These are phyloP conservation scores for Amniataba percoides DNA, from an alignment of 2,797 vertebrate genomes.

Conservation along the genomic window DNA sequence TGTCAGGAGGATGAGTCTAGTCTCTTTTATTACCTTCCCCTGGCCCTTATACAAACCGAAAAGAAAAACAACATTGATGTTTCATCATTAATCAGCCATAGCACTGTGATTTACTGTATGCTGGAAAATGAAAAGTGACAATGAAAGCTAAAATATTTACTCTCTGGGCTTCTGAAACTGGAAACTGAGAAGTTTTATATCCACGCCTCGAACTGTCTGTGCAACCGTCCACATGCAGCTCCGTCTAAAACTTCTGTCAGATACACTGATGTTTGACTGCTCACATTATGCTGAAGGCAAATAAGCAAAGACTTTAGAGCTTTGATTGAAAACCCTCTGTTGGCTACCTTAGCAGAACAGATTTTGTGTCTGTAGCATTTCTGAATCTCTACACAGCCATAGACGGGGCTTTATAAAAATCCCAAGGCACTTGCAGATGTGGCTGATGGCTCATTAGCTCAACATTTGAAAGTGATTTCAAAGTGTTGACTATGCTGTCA, in stretches of 20 bases:
- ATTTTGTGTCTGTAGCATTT: conserved; percentile 57
- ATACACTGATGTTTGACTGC: conserved; percentile 33
- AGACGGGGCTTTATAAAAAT: conserved; percentile 51
- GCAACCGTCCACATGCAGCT: conserved; percentile 24
- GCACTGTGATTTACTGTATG: conserved; percentile 15
- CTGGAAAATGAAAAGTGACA: conserved; percentile 21
- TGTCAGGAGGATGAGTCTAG: conserved; percentile 22
- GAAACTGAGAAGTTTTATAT: conserved; percentile 28
- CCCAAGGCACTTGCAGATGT: conserved; percentile 53
- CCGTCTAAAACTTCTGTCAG: conserved; percentile 28
- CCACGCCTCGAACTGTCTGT: background rate
- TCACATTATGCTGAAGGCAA: conserved; percentile 56
- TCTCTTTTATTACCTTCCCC: conserved; percentile 11
- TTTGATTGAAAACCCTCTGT: conserved; percentile 54
- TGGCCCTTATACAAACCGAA: conserved; percentile 9
- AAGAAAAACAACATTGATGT: conserved; percentile 25
- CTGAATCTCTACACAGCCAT: conserved; percentile 46
- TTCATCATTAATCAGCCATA: conserved; percentile 39
- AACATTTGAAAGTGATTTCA: conserved; percentile 60
- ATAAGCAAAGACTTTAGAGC: conserved; percentile 45
- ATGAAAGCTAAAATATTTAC: conserved; percentile 26
- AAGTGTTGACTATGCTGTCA: conserved; percentile 43
- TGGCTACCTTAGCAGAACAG: conserved; percentile 56
- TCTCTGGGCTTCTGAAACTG: conserved; percentile 25
- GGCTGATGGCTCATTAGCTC: conserved; percentile 69